phyloP scores from a whole-genome alignment of 2,797 vertebrate species.

The Prunella strophiata region DNA sequence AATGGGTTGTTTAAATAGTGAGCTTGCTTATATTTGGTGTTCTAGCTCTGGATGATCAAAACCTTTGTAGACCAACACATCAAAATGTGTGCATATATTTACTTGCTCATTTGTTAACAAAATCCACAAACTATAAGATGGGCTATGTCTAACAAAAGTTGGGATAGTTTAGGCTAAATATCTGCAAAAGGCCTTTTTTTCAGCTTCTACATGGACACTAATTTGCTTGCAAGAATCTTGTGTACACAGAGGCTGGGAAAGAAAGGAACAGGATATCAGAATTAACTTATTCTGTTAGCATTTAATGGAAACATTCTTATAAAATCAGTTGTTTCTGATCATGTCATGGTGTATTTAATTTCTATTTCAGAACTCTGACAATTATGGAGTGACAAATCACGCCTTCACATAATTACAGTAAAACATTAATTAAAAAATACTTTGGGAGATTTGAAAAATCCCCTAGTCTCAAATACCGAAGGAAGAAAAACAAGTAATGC shows the following conservation, averaged over 20 bases:
- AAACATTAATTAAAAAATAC: neutral
- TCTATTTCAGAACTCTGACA: neutral
- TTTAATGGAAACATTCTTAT: neutral
- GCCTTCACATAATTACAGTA: neutral
- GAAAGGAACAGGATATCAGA: neutral
- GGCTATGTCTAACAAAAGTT: neutral
- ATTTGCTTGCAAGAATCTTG: neutral
- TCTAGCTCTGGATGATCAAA: neutral
- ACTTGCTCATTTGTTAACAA: neutral
- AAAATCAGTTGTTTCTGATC: neutral
- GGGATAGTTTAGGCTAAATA: neutral
- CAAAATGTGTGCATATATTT: neutral
- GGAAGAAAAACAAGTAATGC: neutral
- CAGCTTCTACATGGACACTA: neutral
- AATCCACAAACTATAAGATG: neutral
- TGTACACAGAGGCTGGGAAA: neutral
- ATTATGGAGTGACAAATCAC: neutral
- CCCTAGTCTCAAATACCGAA: neutral
- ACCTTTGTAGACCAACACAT: neutral
- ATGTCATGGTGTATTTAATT: neutral
- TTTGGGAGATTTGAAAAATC: neutral
- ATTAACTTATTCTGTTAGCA: neutral
- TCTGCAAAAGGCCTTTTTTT: neutral
- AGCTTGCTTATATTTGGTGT: neutral
- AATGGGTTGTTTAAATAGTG: neutral